Base-by-base conservation (phyloP, 1,140 invertebrate genomes). In the Vollenhovia emeryi region DNA sequence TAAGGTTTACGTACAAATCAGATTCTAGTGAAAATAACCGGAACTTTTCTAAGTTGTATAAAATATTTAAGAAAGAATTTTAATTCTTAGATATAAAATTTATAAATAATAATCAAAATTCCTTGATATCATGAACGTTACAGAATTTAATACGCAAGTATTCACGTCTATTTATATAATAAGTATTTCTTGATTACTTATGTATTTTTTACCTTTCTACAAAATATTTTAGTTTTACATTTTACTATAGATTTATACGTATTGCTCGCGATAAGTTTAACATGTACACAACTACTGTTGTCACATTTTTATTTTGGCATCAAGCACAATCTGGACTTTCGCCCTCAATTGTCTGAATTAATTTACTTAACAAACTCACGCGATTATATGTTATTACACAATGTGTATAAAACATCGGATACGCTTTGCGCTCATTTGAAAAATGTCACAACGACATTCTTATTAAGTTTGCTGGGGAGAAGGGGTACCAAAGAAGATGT, bases 391-490 rank as follows among this genome's bases (percentile, higher is more conserved):
- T 48, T 76, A 36, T 60, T 36, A 64, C 48, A 30, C 62, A 66
- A 27, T 27, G 13, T 78, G n/a, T n/a, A n/a, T n/a, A n/a, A n/a
- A n/a, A n/a, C n/a, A n/a, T n/a, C n/a, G n/a, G n/a, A 24, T 18
- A 21, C 36, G 24, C 13, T 80, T 80, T 15, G 18, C 18, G 3
- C 33, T 21, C 43, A 57, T 11, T 5, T 9, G 9, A 24, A 68
- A 87, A 86, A 30, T 48, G 68, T 75, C 45, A 64, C 27, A 33
- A 69, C 27, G 21, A 36, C 11, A 21, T 55, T 52, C 27, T 62
- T 21, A 18, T 52, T 40, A 36, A 30, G 24, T n/a, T 52, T 8
- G n/a, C 24, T 52, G 3, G 15, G 57, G n/a, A 43, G 52, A 59
- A 59, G 30, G 8, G 50, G 33, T 8, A 66, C 8, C 52, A 21